A percentile compares a stretch with the other conserved stretches of the same genome.
These are phyloP conservation scores for Bombycilla garrulus DNA, from an alignment of 2,113 vertebrate species.

Conservation along the genomic window DNA sequence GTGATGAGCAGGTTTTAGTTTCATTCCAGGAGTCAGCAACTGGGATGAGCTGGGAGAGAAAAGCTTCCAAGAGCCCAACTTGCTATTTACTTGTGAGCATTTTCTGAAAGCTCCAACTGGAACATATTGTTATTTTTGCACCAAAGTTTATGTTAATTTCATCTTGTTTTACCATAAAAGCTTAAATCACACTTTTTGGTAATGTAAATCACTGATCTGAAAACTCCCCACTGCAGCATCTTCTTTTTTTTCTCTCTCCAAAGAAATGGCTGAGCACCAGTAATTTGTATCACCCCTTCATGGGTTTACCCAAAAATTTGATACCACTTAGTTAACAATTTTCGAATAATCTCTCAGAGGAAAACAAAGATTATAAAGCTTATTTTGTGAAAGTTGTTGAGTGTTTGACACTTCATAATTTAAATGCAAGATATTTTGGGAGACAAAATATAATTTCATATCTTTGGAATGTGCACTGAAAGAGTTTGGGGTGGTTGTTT, in stretches of 20 bases:
- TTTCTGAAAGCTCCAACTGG: not conserved
- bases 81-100: not conserved
- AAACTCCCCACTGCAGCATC: not conserved
- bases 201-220: not conserved
- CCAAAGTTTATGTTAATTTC: not conserved
- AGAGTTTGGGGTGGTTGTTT: accelerated
- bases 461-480: not conserved
- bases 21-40: not conserved
- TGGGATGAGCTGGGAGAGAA: not conserved
- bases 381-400: not conserved
- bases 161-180: conserved; percentile 6
- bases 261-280: not conserved
- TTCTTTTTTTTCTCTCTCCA: not conserved
- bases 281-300: not conserved
- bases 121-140: not conserved
- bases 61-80: not conserved
- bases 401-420: not conserved
- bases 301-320: not conserved
- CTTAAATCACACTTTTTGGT: not conserved
- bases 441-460: not conserved
- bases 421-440: not conserved
- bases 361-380: accelerated
- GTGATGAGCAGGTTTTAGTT: not conserved
- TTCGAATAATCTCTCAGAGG: not conserved
- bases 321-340: not conserved